These are phyloP conservation scores for Aplochiton taeniatus DNA, from an alignment of 2,797 vertebrate species.

Conservation along the genomic window DNA sequence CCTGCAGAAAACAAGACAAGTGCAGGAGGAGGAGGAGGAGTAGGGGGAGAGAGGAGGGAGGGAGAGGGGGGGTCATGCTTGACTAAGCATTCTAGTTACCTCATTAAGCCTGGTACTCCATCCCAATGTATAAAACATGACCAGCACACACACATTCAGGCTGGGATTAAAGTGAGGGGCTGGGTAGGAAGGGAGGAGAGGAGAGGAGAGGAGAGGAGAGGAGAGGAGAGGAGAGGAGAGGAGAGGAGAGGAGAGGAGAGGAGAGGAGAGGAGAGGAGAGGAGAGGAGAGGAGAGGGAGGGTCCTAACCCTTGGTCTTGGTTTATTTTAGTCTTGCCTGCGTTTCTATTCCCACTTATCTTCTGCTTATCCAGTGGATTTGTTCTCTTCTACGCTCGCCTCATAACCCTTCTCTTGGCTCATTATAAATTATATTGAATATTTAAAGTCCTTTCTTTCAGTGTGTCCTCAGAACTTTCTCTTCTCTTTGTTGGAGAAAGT, in stretches of 20 bases:
- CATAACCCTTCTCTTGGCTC: too few relatives aligned
- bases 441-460: constrained; percentile 19
- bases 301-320: constrained; percentile 52
- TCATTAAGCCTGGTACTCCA: constrained; percentile 64
- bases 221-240: background rate
- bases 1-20: constrained; percentile 32
- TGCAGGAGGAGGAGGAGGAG: too few relatives aligned
- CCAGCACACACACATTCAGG: constrained; percentile 61
- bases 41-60: constrained; percentile 5
- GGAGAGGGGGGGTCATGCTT: constrained; percentile 38
- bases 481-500: constrained; percentile 55
- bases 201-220: constrained; percentile 24
- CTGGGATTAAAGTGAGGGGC: constrained; percentile 57
- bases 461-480: constrained; percentile 10
- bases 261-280: background rate
- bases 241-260: constrained; percentile 23
- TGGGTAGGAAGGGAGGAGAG: constrained; percentile 48
- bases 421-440: too few relatives aligned
- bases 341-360: constrained; percentile 13
- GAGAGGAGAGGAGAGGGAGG: constrained; percentile 37
- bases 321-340: constrained; percentile 1
- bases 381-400: too few relatives aligned
- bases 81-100: constrained; percentile 72
- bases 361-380: too few relatives aligned
- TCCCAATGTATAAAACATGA: constrained; percentile 78